Evolutionary conservation across 2,797 vertebrate genomes (phyloP).

Genomic region (Bryconaethiops microstoma): DNA sequence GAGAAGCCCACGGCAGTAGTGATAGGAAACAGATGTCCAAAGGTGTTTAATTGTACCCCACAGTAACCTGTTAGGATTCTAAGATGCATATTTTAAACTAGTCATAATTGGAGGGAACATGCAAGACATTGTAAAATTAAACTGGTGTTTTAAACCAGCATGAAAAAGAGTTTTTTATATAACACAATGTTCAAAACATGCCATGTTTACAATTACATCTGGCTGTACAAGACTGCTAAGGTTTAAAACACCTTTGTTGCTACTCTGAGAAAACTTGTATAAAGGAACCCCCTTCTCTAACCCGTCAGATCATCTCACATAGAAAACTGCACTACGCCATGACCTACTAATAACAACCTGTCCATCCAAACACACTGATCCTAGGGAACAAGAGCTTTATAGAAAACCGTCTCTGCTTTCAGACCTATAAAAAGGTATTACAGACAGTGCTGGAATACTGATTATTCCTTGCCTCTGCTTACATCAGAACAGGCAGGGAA

Average conservation of each 20-base stretch:
- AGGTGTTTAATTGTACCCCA: no score
- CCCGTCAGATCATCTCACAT: not conserved
- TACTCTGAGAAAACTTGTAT: not conserved
- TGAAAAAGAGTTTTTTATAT: no score
- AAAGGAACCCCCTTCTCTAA: not conserved
- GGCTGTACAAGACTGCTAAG: not conserved
- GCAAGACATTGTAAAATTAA: no score
- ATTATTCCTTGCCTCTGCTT: not conserved
- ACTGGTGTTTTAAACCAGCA: no score
- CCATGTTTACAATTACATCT: no score
- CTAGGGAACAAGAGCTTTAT: not conserved
- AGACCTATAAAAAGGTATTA: not conserved
- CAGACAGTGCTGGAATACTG: not conserved
- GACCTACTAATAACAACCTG: slow-evolving; percentile 4
- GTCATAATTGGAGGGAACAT: no score
- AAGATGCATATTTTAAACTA: no score
- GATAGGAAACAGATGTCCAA: no score
- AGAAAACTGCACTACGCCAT: not conserved
- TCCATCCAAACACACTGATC: slow-evolving; percentile 12
- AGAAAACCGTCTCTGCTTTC: not conserved
- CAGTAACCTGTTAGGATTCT: no score
- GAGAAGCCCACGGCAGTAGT: no score
- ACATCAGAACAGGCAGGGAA: not conserved
- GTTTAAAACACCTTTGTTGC: not conserved
- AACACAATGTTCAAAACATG: no score